Evolutionary conservation across 2,113 vertebrate genomes (phyloP), one percentile per base, ranked within the genome.

Genomic region (Benitochromis conjunctus): DNA sequence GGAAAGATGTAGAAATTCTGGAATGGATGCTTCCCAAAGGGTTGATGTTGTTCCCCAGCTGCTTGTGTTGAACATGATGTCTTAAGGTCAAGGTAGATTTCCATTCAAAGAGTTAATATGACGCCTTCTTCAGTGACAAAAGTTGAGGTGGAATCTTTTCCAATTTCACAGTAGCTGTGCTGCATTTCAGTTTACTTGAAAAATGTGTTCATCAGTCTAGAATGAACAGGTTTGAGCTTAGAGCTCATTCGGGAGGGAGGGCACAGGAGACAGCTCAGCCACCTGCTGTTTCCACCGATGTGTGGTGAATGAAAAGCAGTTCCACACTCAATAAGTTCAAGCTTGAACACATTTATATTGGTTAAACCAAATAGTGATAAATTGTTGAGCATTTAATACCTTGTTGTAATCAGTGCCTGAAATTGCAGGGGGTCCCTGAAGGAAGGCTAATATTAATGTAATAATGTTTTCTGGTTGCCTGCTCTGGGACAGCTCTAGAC

Each of bases 391-490:
- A 21, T 91, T 88, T 74, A 86, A 90, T 60, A 53, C 64, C 48
- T 56, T 34, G 77, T 81, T 89, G 48, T 88, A 90, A 89, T 92
- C 83, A 81, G 87, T 88, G 41, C 6, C 80, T 82, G 84, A 54
- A 53, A 85, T 83, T 84, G 54, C 74, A 76, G 55, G 31, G 29
- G 36, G 46, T 5, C 74, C 57, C 79, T 38, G 53, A 86, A 76
- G 78, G 71, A 60, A 71, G 51, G 77, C 31, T 60, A 38, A 87
- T 62, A 71, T 55, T 62, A 24, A 60, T 69, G 79, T 48, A 64
- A 80, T 86, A 76, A 80, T 85, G 86, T 77, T 88, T 88, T 84
- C 66, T 80, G 81, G 81, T 88, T 71, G 71, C 54, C 21, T 57
- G 57, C 31, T 87, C 53, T 53, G 19, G 57, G 9, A 34, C 24